Evolutionary conservation across 1,140 invertebrate species (phyloP).

Genomic region (Neelides sp.): DNA sequence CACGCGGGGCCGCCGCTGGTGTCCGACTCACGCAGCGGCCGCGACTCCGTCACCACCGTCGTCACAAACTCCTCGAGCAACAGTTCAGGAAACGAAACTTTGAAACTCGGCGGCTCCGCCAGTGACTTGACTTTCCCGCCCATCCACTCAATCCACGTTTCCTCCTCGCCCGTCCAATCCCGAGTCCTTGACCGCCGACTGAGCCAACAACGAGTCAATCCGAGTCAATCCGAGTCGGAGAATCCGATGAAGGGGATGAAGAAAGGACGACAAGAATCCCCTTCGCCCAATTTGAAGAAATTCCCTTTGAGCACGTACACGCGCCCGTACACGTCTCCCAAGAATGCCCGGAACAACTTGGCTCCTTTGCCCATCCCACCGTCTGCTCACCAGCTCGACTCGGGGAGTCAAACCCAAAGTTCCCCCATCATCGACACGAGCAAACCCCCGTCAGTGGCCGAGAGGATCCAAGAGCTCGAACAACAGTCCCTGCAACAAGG

Average conservation of each 20-base stretch:
- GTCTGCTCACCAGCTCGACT: too few relatives aligned
- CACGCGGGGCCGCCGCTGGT: slow-evolving; percentile 18
- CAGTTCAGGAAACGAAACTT: slow-evolving; percentile 58
- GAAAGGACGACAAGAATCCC: too few relatives aligned
- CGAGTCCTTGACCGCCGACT: background rate
- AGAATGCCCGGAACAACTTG: background rate
- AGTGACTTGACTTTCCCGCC: slow-evolving; percentile 55
- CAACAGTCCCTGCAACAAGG: slow-evolving; percentile 25
- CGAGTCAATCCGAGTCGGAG: too few relatives aligned
- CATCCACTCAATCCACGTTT: slow-evolving; percentile 4
- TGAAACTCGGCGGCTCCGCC: slow-evolving; percentile 69
- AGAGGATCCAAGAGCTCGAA: slow-evolving; percentile 60
- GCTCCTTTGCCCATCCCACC: background rate
- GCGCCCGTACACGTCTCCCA: slow-evolving; percentile 30
- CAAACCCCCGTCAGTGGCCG: slow-evolving; percentile 51
- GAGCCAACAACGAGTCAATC: background rate
- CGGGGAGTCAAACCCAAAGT: slow-evolving; percentile 26
- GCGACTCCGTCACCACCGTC: slow-evolving; percentile 51
- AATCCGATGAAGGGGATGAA: too few relatives aligned
- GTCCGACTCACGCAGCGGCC: slow-evolving; percentile 36
- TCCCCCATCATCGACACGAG: slow-evolving; percentile 39
- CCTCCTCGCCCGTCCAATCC: background rate
- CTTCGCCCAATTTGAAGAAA: slow-evolving; percentile 31
- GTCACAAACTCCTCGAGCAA: slow-evolving; percentile 39
- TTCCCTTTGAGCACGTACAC: slow-evolving; percentile 33